Evolutionary conservation across 1,140 invertebrate genomes (phyloP).

Genomic region (Diachasmimorpha longicaudata): DNA sequence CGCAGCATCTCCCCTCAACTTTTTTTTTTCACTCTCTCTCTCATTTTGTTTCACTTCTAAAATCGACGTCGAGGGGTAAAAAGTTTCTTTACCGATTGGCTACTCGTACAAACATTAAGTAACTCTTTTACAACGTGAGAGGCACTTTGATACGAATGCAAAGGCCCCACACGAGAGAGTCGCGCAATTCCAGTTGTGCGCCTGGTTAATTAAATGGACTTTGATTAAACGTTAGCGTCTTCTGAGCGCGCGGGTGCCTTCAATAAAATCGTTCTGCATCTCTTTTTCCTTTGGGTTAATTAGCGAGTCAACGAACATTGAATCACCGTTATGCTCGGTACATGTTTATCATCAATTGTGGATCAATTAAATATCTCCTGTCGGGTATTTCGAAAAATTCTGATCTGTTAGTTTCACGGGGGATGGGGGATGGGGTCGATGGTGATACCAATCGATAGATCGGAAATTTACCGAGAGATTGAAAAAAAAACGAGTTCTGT

Average conservation of each 20-base stretch:
- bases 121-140: neutral
- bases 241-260: neutral
- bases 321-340: neutral
- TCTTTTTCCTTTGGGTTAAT: conserved; percentile 1
- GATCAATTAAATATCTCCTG: neutral
- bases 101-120: neutral
- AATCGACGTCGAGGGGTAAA: neutral
- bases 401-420: neutral
- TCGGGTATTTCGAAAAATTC: neutral
- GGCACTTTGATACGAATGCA: neutral
- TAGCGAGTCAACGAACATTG: neutral
- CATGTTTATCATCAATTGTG: neutral
- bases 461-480: too few relatives aligned
- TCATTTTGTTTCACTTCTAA: neutral
- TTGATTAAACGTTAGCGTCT: conserved; percentile 14
- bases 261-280: conserved; percentile 12
- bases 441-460: neutral
- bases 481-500: too few relatives aligned
- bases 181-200: neutral
- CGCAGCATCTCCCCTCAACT: conserved; percentile 1
- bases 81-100: neutral
- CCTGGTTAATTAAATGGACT: conserved; percentile 19
- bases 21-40: conserved; percentile 30
- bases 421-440: neutral
- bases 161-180: neutral